Percentiles rank a stretch among this genome's conserved stretches.
Evolutionary conservation across 2,888 invertebrate species (phyloP).

Genomic region (Xestia xanthographa): DNA sequence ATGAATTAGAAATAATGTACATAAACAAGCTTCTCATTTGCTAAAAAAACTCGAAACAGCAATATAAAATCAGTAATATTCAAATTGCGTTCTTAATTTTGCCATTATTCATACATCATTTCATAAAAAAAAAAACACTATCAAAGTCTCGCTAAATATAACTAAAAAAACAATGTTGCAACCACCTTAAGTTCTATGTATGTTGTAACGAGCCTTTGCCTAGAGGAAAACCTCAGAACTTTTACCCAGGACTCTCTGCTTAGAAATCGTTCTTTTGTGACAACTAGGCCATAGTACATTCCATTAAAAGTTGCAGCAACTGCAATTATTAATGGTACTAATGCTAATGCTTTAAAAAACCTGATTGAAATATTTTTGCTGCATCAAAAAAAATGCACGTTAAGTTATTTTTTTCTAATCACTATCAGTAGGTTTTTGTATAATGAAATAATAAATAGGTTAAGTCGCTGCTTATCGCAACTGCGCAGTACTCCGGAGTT

Average conservation of each 20-base stretch:
- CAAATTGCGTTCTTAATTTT: too few relatives aligned
- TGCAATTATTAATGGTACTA: neutral
- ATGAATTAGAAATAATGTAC: too few relatives aligned
- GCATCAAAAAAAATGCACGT: neutral
- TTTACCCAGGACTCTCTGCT: neutral
- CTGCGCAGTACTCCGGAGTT: slow-evolving; percentile 82
- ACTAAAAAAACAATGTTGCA: too few relatives aligned
- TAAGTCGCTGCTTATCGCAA: slow-evolving; percentile 82
- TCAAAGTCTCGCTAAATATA: too few relatives aligned
- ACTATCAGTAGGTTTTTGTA: slow-evolving; percentile 55
- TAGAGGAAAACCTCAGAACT: neutral
- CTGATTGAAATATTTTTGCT: neutral
- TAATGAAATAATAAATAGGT: slow-evolving; percentile 79
- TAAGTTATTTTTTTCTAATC: slow-evolving; percentile 35
- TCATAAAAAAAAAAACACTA: too few relatives aligned
- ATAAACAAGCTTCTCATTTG: too few relatives aligned
- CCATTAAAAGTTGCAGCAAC: neutral
- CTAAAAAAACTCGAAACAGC: too few relatives aligned
- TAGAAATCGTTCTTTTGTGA: too few relatives aligned
- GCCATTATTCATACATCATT: too few relatives aligned
- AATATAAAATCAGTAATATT: too few relatives aligned
- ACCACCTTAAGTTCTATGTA: neutral
- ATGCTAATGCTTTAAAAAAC: neutral
- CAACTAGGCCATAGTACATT: neutral
- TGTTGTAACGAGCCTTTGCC: neutral